These are phyloP conservation scores for Nothocercus julius DNA, from an alignment of 2,113 vertebrate species.

Conservation along the genomic window DNA sequence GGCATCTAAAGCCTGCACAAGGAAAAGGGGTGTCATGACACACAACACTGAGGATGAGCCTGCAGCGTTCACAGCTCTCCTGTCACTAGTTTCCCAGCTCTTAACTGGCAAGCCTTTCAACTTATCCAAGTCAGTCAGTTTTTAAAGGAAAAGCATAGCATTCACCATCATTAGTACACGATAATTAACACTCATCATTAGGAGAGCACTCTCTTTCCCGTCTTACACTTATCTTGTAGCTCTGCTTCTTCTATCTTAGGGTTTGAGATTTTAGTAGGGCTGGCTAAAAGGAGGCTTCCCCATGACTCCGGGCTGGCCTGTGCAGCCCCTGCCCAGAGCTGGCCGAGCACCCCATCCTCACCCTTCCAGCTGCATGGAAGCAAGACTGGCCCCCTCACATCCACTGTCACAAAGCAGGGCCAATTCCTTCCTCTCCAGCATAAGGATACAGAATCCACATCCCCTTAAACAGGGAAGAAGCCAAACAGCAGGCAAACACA, in stretches of 20 bases:
- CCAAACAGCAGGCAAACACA: not conserved
- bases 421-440: rapidly evolving
- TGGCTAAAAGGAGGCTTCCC: not conserved
- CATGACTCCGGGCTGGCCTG: rapidly evolving
- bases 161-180: not conserved
- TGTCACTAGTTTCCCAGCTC: not conserved
- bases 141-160: not conserved
- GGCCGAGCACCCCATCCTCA: not conserved
- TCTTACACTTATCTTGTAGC: not conserved
- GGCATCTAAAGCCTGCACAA: not conserved
- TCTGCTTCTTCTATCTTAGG: not conserved
- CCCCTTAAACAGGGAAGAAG: not conserved
- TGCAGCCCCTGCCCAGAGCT: not conserved
- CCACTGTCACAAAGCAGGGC: not conserved
- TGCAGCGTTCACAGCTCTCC: not conserved
- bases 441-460: not conserved
- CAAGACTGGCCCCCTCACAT: not conserved
- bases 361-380: not conserved
- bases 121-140: not conserved
- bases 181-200: not conserved
- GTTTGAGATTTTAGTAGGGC: not conserved
- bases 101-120: not conserved
- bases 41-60: not conserved
- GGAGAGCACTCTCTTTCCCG: not conserved
- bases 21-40: not conserved